Evolutionary conservation across 2,113 vertebrate species (phyloP), one percentile per base, ranked within the genome.

Genomic region (Verasper variegatus): DNA sequence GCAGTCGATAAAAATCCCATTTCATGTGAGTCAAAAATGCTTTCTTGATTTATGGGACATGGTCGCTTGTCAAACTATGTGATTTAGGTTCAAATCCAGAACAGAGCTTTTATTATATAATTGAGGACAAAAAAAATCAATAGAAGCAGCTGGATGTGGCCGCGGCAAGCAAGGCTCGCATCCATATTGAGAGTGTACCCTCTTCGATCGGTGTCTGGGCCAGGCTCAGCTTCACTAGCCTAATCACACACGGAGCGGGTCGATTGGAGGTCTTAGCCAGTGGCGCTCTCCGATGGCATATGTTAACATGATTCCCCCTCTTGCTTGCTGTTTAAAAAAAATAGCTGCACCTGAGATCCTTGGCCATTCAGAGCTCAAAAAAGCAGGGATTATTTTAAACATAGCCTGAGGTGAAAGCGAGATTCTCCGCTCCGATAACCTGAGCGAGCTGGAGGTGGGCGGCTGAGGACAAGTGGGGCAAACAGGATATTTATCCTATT

Each of bases 101-200:
- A 92, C 90, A 91, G 82, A 88, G 91, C 89, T 88, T 90, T 92
- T 91, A 92, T 95, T 94, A 94, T 94, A 94, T 94, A 95, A 95
- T 94, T 94, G 93, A 94, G 92, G 93, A 81, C 76, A 79, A 78
- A 82, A 92, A 92, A 93, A 95, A 95, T 95, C 94, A 91, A 95
- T 95, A 85, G 68, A 66, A 70, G 90, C 93, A 93, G 94, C 93
- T 92, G 93, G 89, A 92, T 78, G 84, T 92, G 91, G 88, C 89
- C 40, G 59, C 47, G 71, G 86, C 82, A 72, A 81, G 86, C 87
- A 10, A 61, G 68, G 71, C 74, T 80, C 68, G 23, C 93, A 88
- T 93, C 93, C 92, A 93, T 94, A 93, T 92, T 90, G 91, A 93
- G 88, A 92, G 86, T 82, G 85, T 68, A 67, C 70, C 73, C 63